Evolutionary conservation across 37 sponge, comb jelly and placozoan genomes (phyloP).

Genomic region (Halisarca cf. caerulea): DNA sequence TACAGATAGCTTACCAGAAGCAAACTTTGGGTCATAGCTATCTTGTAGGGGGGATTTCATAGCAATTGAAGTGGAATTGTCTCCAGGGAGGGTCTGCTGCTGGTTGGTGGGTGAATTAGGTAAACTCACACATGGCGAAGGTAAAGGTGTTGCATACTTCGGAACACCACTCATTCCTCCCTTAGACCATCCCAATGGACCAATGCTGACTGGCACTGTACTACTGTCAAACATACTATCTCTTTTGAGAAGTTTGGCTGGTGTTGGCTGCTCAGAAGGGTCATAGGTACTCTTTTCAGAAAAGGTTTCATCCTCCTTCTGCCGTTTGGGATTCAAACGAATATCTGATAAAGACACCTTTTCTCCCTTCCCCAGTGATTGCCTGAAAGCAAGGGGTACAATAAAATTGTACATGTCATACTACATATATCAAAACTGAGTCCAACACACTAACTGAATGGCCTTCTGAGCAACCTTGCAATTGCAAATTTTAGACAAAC

Average conservation of each 20-base stretch:
- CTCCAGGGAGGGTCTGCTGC: neutral
- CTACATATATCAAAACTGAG: neutral
- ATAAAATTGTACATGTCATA: neutral
- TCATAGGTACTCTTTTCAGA: neutral
- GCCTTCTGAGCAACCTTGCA: constrained; percentile 6
- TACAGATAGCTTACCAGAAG: neutral
- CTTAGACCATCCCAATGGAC: neutral
- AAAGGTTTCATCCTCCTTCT: neutral
- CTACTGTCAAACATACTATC: neutral
- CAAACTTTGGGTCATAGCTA: neutral
- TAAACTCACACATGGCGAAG: constrained; percentile 51
- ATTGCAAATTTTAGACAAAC: neutral
- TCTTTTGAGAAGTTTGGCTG: neutral
- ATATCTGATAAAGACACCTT: neutral
- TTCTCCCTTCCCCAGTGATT: neutral
- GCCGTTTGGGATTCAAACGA: neutral
- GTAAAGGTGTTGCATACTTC: constrained; percentile 67
- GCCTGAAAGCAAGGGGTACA: neutral
- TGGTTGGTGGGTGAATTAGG: neutral
- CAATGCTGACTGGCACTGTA: too few relatives aligned
- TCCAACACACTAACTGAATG: neutral
- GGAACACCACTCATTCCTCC: constrained; percentile 29
- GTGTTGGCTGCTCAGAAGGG: neutral
- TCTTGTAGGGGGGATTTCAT: neutral
- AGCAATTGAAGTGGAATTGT: neutral